Conservation (phyloP, 2,888 invertebrate genomes). For the Parascotia fuliginaria region DNA sequence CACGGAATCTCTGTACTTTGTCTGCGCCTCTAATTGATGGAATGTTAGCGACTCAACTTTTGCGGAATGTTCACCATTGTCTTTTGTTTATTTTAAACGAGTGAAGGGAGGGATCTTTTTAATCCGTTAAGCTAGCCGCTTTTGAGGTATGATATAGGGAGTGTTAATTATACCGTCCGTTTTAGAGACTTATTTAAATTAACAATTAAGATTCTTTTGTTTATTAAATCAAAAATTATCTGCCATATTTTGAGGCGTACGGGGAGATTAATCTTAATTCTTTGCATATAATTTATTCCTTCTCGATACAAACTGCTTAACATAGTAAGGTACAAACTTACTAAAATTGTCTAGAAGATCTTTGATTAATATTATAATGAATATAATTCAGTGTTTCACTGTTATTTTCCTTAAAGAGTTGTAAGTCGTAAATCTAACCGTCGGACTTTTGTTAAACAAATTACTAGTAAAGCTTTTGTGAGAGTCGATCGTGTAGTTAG, state of each 20-base stretch:
- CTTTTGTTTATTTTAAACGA: constrained; percentile 38
- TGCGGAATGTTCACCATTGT: constrained; percentile 24
- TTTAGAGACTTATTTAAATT: background rate
- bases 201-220: background rate
- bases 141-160: background rate
- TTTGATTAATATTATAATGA: too few species aligned
- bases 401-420: constrained; percentile 28
- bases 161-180: background rate
- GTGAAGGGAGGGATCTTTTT: constrained; percentile 16
- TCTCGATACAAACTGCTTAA: too few species aligned
- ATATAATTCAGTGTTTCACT: too few species aligned
- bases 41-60: constrained; percentile 27
- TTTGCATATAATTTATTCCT: too few species aligned
- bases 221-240: background rate
- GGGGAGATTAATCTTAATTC: background rate
- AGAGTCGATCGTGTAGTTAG: constrained; percentile 68
- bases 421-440: constrained; percentile 50
- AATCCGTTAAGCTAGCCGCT: constrained; percentile 19
- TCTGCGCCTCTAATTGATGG: constrained; percentile 41
- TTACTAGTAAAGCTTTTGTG: constrained; percentile 73
- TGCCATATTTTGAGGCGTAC: background rate
- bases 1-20: constrained; percentile 21
- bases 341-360: too few species aligned
- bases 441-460: constrained; percentile 70
- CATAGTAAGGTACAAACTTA: too few species aligned